These are phyloP conservation scores for Pelecanus crispus DNA, from an alignment of 2,113 vertebrate genomes.

Conservation along the genomic window DNA sequence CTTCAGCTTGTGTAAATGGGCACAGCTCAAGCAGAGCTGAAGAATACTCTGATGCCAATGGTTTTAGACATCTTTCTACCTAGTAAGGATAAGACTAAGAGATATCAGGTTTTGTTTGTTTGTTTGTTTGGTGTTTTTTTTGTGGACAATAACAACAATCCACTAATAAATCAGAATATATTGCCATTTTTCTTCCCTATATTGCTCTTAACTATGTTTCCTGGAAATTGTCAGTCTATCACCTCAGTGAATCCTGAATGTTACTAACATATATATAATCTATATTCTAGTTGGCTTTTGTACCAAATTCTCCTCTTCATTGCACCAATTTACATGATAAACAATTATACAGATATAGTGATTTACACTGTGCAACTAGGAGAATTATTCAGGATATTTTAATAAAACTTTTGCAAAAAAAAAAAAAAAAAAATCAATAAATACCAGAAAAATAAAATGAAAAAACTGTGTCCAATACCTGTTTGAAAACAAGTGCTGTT, in stretches of 20 bases:
- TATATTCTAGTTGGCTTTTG: background rate
- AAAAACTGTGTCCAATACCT: background rate
- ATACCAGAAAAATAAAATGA: background rate
- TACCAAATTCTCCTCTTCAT: background rate
- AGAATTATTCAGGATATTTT: background rate
- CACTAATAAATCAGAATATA: background rate
- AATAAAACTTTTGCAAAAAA: background rate
- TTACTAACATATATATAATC: background rate
- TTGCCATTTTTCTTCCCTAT: background rate
- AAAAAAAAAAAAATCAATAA: background rate
- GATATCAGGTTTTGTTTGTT: accelerated
- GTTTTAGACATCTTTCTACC: background rate
- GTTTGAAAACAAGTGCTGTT: background rate
- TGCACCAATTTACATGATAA: background rate
- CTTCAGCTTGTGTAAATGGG: background rate
- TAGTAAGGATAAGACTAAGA: background rate
- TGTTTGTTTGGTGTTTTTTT: no score
- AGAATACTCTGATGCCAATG: background rate
- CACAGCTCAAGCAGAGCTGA: background rate
- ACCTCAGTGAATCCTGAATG: background rate
- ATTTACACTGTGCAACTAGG: background rate
- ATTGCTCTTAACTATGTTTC: background rate
- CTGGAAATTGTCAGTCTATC: background rate
- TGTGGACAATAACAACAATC: background rate
- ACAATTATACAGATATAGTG: background rate